Conservation (phyloP, 1,140 invertebrate species). For the Theocolax elegans region DNA sequence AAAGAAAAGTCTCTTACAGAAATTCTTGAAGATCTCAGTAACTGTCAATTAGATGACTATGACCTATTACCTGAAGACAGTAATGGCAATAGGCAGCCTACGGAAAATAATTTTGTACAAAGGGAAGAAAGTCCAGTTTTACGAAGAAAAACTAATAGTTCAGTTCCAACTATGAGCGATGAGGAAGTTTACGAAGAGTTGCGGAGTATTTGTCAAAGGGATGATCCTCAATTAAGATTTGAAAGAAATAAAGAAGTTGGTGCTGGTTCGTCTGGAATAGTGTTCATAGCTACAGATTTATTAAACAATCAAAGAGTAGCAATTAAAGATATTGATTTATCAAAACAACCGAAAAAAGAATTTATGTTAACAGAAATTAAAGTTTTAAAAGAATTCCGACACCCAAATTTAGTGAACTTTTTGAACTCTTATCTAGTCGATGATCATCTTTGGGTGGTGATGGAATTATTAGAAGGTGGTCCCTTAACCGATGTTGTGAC, state of each 20-base stretch:
- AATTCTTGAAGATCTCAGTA: slow-evolving; percentile 60
- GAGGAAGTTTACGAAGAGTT: slow-evolving; percentile 88
- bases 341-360: slow-evolving; percentile 94
- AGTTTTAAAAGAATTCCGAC: slow-evolving; percentile 92
- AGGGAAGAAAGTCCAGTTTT: slow-evolving; percentile 61
- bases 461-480: slow-evolving; percentile 96
- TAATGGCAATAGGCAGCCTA: slow-evolving; percentile 37
- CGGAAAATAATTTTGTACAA: slow-evolving; percentile 46
- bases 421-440: slow-evolving; percentile 89
- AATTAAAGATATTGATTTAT: slow-evolving; percentile 95
- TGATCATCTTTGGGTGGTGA: slow-evolving; percentile 93
- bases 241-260: slow-evolving; percentile 88
- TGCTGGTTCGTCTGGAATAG: slow-evolving; percentile 89
- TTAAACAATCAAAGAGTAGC: slow-evolving; percentile 85
- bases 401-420: slow-evolving; percentile 98
- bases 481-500: slow-evolving; percentile 97
- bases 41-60: slow-evolving; percentile 50
- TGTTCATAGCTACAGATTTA: slow-evolving; percentile 89
- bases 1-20: slow-evolving; percentile 66
- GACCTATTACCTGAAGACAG: slow-evolving; percentile 43
- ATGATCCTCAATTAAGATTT: slow-evolving; percentile 84
- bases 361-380: slow-evolving; percentile 95
- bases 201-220: slow-evolving; percentile 79
- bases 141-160: slow-evolving; percentile 65
- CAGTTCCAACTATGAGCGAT: slow-evolving; percentile 73